Percentiles rank a stretch among this genome's conserved stretches.
Evolutionary conservation across 2,797 vertebrate genomes (phyloP).

Genomic region (Astyanax mexicanus): DNA sequence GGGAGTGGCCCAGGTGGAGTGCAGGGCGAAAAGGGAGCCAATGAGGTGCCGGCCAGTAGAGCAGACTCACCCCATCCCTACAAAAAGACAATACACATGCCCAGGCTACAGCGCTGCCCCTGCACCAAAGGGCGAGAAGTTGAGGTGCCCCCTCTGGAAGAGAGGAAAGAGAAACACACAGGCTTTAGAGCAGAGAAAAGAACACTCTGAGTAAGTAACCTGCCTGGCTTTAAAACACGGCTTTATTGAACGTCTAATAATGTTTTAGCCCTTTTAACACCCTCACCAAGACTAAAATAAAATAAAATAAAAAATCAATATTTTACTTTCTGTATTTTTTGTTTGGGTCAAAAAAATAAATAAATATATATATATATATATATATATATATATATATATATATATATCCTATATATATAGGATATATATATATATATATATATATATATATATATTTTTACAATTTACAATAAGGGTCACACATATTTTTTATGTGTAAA

Average conservation of each 20-base stretch:
- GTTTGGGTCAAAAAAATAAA: too few relatives aligned
- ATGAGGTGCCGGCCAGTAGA: constrained; percentile 44
- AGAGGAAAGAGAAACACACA: constrained; percentile 46
- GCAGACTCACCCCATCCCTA: constrained; percentile 81
- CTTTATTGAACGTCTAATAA: not conserved
- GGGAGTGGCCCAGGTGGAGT: constrained; percentile 14
- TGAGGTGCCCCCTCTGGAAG: constrained; percentile 83
- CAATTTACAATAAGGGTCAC: too few relatives aligned
- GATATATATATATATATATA: too few relatives aligned
- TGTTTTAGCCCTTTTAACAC: too few relatives aligned
- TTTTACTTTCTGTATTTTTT: too few relatives aligned
- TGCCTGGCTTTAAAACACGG: not conserved
- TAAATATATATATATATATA: too few relatives aligned
- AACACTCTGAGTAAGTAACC: not conserved
- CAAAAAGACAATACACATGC: constrained; percentile 61
- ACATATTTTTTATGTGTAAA: too few relatives aligned
- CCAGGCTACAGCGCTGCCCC: constrained; percentile 81
- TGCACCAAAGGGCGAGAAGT: constrained; percentile 86
- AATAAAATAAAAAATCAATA: too few relatives aligned
- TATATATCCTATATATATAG: too few relatives aligned
- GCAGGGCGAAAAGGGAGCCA: constrained; percentile 24
- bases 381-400: too few relatives aligned
- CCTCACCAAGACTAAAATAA: too few relatives aligned
- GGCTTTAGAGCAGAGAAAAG: constrained; percentile 25
- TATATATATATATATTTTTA: too few relatives aligned